Evolutionary conservation across 2,797 vertebrate genomes (phyloP).

Genomic region (Aythya fuligula): DNA sequence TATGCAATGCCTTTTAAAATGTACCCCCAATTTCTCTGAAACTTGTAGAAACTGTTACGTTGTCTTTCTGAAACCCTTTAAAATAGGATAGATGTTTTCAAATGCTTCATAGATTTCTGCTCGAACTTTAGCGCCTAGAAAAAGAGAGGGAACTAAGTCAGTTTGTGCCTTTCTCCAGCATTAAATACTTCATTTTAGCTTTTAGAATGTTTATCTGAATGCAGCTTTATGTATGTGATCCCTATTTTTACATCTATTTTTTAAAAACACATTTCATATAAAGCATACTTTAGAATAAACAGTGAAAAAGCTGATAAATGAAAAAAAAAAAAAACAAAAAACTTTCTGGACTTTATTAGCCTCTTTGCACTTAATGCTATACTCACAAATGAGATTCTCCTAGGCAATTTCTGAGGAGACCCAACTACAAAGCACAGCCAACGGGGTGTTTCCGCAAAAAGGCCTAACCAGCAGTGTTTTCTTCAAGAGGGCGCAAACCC

Average conservation of each 20-base stretch:
- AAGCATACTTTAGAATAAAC: neutral
- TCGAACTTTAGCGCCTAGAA: conserved; percentile 96
- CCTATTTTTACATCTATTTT: neutral
- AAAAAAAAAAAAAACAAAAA: no score
- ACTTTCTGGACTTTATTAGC: neutral
- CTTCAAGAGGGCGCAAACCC: neutral
- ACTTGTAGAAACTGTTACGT: conserved; percentile 82
- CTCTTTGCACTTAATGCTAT: neutral
- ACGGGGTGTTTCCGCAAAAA: neutral
- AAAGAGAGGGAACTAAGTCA: neutral
- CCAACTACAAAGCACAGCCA: neutral
- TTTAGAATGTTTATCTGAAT: neutral
- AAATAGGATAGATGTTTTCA: conserved; percentile 99
- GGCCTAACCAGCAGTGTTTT: neutral
- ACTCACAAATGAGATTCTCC: neutral
- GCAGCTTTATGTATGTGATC: neutral
- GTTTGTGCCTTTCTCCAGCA: neutral
- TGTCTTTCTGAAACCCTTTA: conserved; percentile 98
- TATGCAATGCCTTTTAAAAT: conserved; percentile 55
- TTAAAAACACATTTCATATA: neutral
- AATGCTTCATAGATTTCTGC: conserved; percentile 99
- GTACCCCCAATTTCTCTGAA: conserved; percentile 54
- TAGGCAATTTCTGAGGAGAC: neutral
- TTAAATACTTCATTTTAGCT: neutral
- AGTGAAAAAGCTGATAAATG: neutral